Base-by-base conservation (phyloP, 2,797 vertebrate species). In the Crenuchus spilurus region DNA sequence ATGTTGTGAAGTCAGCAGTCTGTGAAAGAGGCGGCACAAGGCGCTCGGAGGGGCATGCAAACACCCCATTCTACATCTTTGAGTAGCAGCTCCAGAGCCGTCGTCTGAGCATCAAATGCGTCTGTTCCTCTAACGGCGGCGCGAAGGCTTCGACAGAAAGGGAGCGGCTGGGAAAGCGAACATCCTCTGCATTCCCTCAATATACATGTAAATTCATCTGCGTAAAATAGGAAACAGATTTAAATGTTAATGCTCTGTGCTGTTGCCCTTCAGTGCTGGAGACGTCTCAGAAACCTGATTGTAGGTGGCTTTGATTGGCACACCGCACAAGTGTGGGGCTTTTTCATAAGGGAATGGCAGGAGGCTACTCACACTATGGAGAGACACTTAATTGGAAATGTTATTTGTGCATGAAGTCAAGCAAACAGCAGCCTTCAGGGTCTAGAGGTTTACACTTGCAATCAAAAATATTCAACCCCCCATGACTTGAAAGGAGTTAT, bases 141-240 rank as follows among this genome's bases (percentile, higher is more conserved):
- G 35, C 5, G 5, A 16, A 61, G 57, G 18, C 33, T 0, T 39
- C 57, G 18, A 61, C 57, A 62, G 28, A 62, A 3, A 41, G 2
- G 44, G 46, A 62, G 33, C 33, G 18, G 37, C 13, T 5, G 41
- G 39, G 35, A 57, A 78, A 70, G 35, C 39, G 51, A 24, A 11
- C 62, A 16, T 62, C 48, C 46, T 63, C 48, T n/a, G 57, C 70
- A 75, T 79, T 81, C 8, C 69, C 72, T 80, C 85, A 61, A 84
- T 86, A 79, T 75, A 71, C 80, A 83, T 86, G 84, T 84, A 84
- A 84, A 86, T 85, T 68, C 74, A 39, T 60, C 33, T 61, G 75
- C 81, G 75, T 74, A 78, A 42, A 76, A 77, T 72, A 68, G 64
- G 49, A 68, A 80, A 67, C 49, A 70, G 51, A 83, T 82, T 87